phyloP scores from a whole-genome alignment of 2,888 invertebrate species.

The Eledona agricola region DNA sequence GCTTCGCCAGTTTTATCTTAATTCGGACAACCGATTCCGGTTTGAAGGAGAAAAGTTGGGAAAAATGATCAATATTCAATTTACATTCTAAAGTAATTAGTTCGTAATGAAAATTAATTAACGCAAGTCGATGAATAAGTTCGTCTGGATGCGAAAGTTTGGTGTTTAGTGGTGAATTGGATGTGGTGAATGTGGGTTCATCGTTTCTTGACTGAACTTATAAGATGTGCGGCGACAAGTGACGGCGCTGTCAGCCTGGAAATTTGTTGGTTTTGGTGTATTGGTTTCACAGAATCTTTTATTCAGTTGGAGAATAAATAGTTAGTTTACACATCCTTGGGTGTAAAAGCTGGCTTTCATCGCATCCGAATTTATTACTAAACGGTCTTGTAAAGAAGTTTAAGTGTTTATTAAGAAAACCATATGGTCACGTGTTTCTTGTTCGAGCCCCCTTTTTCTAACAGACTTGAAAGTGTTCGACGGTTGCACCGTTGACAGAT shows the following conservation, averaged over 20 bases:
- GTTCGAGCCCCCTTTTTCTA: constrained; percentile 34
- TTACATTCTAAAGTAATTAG: too few species aligned
- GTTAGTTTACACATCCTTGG: constrained; percentile 26
- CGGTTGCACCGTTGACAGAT: constrained; percentile 39
- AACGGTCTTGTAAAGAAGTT: constrained; percentile 32
- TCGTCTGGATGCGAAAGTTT: too few species aligned
- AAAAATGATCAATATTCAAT: too few species aligned
- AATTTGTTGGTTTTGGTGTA: constrained; percentile 9
- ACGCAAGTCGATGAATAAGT: too few species aligned
- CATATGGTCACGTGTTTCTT: constrained; percentile 45
- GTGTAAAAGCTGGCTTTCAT: constrained; percentile 29
- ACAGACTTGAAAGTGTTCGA: constrained; percentile 31
- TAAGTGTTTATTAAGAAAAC: constrained; percentile 36
- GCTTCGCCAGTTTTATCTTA: constrained; percentile 16
- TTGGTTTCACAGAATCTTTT: constrained; percentile 17
- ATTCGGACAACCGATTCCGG: constrained; percentile 16
- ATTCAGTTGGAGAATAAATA: constrained; percentile 26
- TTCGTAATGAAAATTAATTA: too few species aligned
- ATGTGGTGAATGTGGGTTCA: too few species aligned
- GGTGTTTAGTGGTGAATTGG: too few species aligned
- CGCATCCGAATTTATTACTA: constrained; percentile 34
- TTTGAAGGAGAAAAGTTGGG: too few species aligned
- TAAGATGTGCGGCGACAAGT: too few species aligned
- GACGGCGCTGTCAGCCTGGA: constrained; percentile 10
- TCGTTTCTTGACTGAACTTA: too few species aligned